Percentiles rank a stretch among this genome's conserved stretches.
Conservation (phyloP, 2,113 vertebrate genomes). For the Cairina moschata region DNA sequence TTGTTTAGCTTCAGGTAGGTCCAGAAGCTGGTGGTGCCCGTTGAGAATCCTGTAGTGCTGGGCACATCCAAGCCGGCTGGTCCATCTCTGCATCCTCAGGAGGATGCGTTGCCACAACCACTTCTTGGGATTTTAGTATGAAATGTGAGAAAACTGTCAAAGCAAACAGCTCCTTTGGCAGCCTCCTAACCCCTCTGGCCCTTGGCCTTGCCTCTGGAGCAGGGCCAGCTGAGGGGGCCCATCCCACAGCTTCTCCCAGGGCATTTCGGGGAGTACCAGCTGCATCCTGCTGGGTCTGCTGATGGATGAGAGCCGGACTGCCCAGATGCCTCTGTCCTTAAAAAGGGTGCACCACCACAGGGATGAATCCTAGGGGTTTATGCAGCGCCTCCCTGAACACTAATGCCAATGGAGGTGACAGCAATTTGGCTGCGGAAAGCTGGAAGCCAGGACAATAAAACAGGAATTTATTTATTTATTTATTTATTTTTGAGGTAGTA, state of each 20-base stretch:
- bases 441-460: background rate
- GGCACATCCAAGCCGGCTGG: accelerated
- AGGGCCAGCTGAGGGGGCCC: background rate
- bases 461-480: background rate
- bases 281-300: background rate
- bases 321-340: background rate
- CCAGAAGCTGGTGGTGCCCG: background rate
- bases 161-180: background rate
- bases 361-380: background rate
- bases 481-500: background rate
- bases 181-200: background rate
- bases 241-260: background rate
- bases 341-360: background rate
- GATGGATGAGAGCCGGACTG: background rate
- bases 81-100: background rate
- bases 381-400: background rate
- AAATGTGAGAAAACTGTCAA: background rate
- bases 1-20: background rate
- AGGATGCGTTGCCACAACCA: background rate
- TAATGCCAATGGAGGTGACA: background rate
- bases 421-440: background rate
- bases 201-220: background rate
- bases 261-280: background rate
- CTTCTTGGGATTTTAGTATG: background rate
- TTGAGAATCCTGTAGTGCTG: accelerated